Base-by-base conservation (phyloP, 2,888 invertebrate species). In the Synanthedon vespiformis region DNA sequence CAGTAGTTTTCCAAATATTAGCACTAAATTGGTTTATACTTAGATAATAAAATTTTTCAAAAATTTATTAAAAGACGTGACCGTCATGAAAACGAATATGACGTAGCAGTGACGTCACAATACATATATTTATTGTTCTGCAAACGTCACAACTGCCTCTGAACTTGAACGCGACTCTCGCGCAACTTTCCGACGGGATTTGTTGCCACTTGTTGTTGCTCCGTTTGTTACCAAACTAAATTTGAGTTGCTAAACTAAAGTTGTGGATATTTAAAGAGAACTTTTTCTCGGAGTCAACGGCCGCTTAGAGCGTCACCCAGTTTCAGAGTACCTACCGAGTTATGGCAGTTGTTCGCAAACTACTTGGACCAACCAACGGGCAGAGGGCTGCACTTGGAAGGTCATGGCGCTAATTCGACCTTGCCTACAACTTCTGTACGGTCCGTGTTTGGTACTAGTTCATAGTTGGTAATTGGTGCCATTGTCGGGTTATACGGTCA, bases 201-300 rank as follows among this genome's bases (percentile, higher is more conserved):
- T 83, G 83, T 84, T 81, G 78, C 74, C 76, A 82, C 78, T 85
- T 86, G 85, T 86, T 86, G 84, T 84, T 83, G 77, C 77, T 75
- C 72, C 74, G 80, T 81, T 84, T 85, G 85, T 86, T 85, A 76
- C 75, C 76, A 70, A 86, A 87, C 87, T 85, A 85, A 87, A 86
- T 86, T 87, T 85, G 85, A 86, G 86, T 85, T 84, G 82, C 79
- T 83, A 77, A 84, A 85, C 85, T 85, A 81, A 84, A 86, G 77
- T 87, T 85, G 83, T 73, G 80, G 86, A 86, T 87, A 86, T 87
- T 87, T 86, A 86, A 87, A 86, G 81, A 69, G 81, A 87, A 87
- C 83, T 87, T 87, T 87, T 86, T 87, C 86, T 80, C 82, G 79
- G 80, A 86, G 87, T 87, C 87, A 86, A 87, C 80, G 87, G 82